Evolutionary conservation across 2,113 vertebrate species (phyloP), one percentile per base, ranked within the genome.

Genomic region (Gymnarchus niloticus): DNA sequence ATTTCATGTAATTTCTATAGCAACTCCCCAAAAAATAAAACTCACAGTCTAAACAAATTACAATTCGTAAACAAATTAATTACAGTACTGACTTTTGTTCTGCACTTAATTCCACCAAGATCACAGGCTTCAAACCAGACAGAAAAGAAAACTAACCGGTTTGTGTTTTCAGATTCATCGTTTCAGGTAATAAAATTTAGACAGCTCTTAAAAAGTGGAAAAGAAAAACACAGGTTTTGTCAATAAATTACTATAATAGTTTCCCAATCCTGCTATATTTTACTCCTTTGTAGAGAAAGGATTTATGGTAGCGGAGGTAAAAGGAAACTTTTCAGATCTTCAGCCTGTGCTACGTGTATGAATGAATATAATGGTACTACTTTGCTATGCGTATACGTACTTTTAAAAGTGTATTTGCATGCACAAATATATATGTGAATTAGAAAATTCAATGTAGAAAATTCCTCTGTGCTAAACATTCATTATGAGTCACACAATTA

Each of bases 171-270:
- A 83, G 84, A 48, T 84, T 87, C 87, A 84, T 46, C 51, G 82
- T 87, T 89, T 87, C 88, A 87, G 88, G 88, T 85, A 86, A 88
- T 90, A 90, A 90, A 92, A 88, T 87, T 89, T 88, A 87, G 88
- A 87, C 90, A 85, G 89, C 89, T 90, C 88, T 90, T 91, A 89
- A 90, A 89, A 85, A 41, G 84, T 81, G 88, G 87, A 83, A 81
- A 81, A 89, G 87, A 89, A 88, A 90, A 81, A 86, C 85, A 84
- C 77, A 87, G 83, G 21, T 88, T 86, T 84, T 88, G 84, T 90
- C 86, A 89, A 91, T 87, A 85, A 87, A 83, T 21, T 57, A 89
- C 90, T 88, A 88, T 89, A 88, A 87, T 65, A 83, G 85, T 65
- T 90, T 82, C 88, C 86, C 78, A 89, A 86, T 12, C 88, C 85